Evolutionary conservation across 2,113 vertebrate species (phyloP), one percentile per base, ranked within the genome.

Genomic region (Notiomystis cincta): DNA sequence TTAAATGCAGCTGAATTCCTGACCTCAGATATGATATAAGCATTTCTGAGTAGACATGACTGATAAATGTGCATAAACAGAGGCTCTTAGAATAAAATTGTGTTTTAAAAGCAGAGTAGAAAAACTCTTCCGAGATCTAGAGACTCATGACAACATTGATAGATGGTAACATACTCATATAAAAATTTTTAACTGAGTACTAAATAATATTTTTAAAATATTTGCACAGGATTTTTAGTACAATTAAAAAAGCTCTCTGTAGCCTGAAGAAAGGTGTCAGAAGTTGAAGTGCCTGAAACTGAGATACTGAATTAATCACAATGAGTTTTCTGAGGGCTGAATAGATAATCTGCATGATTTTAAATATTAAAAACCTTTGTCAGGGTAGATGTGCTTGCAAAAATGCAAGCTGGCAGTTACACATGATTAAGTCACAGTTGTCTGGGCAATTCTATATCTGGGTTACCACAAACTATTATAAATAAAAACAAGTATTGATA

Each of bases 281-380:
- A 56, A 67, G 72, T 53, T 90, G 92, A 96, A 92, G 86, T 94
- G 72, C 82, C 75, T 96, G 92, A 90, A 95, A 96, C 76, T 75
- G 82, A 89, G 90, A 83, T 92, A 87, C 67, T 69, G 72, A 94
- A 93, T 94, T 95, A 82, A 92, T 94, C 90, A 84, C 92, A 83
- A 90, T 90, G 90, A 96, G 79, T 92, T 95, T 96, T 96, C 88
- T 96, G 90, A 95, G 80, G 90, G 76, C 88, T 96, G 96, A 96
- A 89, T 95, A 93, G 92, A 96, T 96, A 90, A 97, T 96, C 90
- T 95, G 94, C 92, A 94, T 96, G 69, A 92, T 96, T 96, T 96
- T 89, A 97, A 97, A 96, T 97, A 96, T 96, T 96, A 89, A 96
- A 96, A 95, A 44, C 48, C 53, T 95, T 94, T 95, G 96, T 96